Evolutionary conservation across 2,797 vertebrate species (phyloP).

Genomic region (Threskiornis aethiopicus): DNA sequence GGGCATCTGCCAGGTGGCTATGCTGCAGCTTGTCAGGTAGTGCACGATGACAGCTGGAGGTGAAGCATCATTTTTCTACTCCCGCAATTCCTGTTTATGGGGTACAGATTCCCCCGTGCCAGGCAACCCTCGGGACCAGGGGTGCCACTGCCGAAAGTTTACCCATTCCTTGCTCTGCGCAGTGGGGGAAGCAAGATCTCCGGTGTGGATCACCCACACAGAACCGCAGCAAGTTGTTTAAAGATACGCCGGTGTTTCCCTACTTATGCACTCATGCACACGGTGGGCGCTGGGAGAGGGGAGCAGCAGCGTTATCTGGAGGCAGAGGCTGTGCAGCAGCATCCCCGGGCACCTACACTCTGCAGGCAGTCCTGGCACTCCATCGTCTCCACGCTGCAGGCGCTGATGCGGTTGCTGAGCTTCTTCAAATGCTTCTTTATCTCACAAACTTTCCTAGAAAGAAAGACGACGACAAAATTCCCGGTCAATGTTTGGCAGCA

Average conservation of each 20-base stretch:
- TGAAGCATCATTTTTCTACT: not conserved
- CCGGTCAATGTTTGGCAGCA: not conserved
- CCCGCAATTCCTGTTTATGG: fast-evolving
- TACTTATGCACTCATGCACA: fast-evolving
- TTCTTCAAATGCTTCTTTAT: constrained; percentile 82
- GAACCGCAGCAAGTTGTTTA: not conserved
- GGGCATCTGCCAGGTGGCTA: fast-evolving
- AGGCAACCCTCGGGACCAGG: not conserved
- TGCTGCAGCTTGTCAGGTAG: not conserved
- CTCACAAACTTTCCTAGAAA: constrained; percentile 77
- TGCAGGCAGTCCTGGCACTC: constrained; percentile 80
- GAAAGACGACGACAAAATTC: fast-evolving
- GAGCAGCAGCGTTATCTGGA: not conserved
- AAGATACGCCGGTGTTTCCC: fast-evolving
- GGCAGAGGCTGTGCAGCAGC: not conserved
- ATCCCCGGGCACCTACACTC: constrained; percentile 57
- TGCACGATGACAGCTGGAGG: not conserved
- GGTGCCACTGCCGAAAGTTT: not conserved
- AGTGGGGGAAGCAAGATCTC: fast-evolving
- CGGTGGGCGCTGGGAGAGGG: not conserved
- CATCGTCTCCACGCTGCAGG: constrained; percentile 79
- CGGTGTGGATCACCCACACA: fast-evolving
- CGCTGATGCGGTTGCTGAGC: constrained; percentile 75
- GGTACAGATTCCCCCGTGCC: not conserved
- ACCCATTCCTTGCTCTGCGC: not conserved